Conservation (phyloP, 2,888 invertebrate species). For the Siphlonurus alternatus region DNA sequence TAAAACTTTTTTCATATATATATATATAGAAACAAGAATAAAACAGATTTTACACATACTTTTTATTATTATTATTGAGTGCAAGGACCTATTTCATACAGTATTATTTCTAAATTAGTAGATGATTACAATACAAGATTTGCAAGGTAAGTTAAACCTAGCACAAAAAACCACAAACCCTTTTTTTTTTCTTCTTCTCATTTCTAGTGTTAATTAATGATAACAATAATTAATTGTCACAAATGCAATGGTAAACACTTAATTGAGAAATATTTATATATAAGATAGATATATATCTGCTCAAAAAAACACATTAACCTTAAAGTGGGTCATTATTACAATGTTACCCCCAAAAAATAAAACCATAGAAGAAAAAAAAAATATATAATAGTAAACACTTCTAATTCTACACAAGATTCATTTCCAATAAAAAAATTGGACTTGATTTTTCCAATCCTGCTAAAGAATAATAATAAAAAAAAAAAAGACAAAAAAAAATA, state of each 20-base stretch:
- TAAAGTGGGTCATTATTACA: not conserved
- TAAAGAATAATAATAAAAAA: not conserved
- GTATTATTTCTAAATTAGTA: not conserved
- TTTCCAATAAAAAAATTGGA: not conserved
- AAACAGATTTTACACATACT: not conserved
- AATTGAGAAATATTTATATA: not conserved
- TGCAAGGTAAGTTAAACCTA: not conserved
- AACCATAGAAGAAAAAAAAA: not conserved
- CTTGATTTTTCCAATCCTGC: not conserved
- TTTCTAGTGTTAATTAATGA: no score
- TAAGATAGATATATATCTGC: not conserved
- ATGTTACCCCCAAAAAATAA: not conserved
- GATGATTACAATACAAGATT: not conserved
- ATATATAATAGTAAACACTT: not conserved
- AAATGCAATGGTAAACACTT: not conserved
- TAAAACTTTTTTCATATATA: not conserved
- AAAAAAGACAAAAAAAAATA: not conserved
- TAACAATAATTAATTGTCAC: no score
- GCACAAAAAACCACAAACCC: not conserved
- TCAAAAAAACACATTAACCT: not conserved
- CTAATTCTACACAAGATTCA: not conserved
- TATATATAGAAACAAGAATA: not conserved
- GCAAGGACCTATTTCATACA: not conserved
- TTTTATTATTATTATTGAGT: not conserved
- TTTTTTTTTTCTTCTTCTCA: not conserved